These are phyloP conservation scores for Sylvia atricapilla DNA, from an alignment of 2,113 vertebrate genomes.

Conservation along the genomic window DNA sequence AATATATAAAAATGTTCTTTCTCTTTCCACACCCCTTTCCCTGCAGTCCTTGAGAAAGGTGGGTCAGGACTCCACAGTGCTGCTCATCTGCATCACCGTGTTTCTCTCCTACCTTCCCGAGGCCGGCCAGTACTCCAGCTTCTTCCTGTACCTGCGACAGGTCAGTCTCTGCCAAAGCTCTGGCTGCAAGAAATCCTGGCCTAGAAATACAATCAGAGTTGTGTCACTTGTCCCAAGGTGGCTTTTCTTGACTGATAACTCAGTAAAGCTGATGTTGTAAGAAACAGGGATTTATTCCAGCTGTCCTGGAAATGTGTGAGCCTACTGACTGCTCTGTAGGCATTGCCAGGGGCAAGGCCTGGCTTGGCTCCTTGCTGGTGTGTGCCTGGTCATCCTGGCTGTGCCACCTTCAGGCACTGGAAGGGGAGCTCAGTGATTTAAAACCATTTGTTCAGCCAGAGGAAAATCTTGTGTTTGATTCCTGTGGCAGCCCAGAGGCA, in stretches of 20 bases:
- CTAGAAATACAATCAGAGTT: neutral
- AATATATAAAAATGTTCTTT: neutral
- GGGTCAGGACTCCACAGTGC: conserved; percentile 91
- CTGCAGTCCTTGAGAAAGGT: conserved; percentile 87
- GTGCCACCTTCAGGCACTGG: neutral
- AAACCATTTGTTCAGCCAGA: neutral
- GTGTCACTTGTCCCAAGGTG: neutral
- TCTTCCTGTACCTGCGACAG: conserved; percentile 91
- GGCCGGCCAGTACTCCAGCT: conserved; percentile 92
- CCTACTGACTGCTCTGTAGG: neutral
- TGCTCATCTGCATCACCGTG: conserved; percentile 92
- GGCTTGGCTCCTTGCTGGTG: neutral
- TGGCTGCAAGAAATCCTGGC: neutral
- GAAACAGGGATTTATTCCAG: neutral
- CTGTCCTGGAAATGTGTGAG: neutral
- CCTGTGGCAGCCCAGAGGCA: neutral
- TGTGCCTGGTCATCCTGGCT: neutral
- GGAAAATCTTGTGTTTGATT: neutral
- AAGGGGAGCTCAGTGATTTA: neutral
- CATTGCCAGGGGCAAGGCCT: neutral
- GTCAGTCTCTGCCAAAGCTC: conserved; percentile 48
- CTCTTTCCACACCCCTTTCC: neutral
- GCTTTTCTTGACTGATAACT: neutral
- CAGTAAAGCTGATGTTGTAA: neutral
- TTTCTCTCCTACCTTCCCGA: conserved; percentile 93